These are phyloP conservation scores for Dicentrarchus labrax DNA, from an alignment of 2,113 vertebrate genomes.

Conservation along the genomic window DNA sequence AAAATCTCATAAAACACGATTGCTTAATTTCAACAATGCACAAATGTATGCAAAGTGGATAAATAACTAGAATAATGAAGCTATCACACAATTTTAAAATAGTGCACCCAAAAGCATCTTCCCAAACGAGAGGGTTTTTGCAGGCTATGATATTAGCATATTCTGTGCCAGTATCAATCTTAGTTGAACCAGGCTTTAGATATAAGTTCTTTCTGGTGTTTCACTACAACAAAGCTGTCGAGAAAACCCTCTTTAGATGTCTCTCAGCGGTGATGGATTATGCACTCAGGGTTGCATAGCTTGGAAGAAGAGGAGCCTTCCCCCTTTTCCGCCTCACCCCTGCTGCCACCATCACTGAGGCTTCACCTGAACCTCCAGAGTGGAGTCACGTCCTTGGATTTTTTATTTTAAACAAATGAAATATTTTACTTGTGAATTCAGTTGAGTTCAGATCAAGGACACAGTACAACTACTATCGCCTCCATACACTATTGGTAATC, in stretches of 20 bases:
- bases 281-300: conserved; percentile 76
- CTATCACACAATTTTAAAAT: conserved; percentile 34
- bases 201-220: conserved; percentile 75
- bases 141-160: conserved; percentile 32
- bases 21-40: conserved; percentile 47
- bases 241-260: conserved; percentile 76
- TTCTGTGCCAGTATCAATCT: conserved; percentile 60
- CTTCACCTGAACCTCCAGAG: conserved; percentile 60
- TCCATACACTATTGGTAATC: neutral
- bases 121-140: conserved; percentile 28
- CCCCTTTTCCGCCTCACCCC: conserved; percentile 64
- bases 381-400: conserved; percentile 23
- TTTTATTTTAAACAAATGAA: neutral
- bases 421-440: conserved; percentile 5
- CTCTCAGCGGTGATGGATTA: conserved; percentile 80
- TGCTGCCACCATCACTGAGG: conserved; percentile 52
- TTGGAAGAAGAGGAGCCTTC: conserved; percentile 66
- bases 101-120: conserved; percentile 31
- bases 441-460: neutral
- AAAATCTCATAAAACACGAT: conserved; percentile 50
- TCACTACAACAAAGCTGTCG: conserved; percentile 77
- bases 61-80: conserved; percentile 64
- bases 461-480: neutral
- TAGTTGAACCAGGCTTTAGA: conserved; percentile 48
- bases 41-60: conserved; percentile 53